Conservation (phyloP, 2,797 vertebrate genomes). For the Epinephelus coioides region DNA sequence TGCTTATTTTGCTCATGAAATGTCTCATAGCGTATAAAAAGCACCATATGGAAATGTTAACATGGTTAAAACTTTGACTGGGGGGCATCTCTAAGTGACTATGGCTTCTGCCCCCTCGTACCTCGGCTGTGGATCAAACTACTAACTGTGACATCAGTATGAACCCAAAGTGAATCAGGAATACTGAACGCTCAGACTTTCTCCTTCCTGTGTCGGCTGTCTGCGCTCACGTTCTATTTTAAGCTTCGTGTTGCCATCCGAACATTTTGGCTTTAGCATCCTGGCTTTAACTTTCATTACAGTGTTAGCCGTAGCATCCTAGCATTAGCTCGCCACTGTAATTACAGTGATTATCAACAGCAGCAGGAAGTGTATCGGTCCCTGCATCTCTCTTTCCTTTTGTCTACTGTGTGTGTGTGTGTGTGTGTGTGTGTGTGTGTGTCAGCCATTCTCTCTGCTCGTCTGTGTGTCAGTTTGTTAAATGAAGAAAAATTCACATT, state of each 20-base stretch:
- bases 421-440: neutral
- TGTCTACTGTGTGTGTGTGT: neutral
- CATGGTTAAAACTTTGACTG: too few relatives aligned
- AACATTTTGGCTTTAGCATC: constrained; percentile 28
- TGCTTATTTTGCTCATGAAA: too few relatives aligned
- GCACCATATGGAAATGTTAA: too few relatives aligned
- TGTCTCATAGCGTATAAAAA: too few relatives aligned
- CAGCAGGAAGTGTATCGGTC: neutral
- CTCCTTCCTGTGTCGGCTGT: constrained; percentile 18
- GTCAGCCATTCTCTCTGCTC: constrained; percentile 25
- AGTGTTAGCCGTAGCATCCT: constrained; percentile 56
- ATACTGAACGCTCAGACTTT: neutral
- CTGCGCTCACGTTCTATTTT: constrained; percentile 15
- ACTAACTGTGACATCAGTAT: neutral
- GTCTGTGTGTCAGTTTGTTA: neutral
- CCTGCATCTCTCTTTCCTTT: neutral
- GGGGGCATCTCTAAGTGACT: too few relatives aligned
- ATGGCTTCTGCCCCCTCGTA: too few relatives aligned
- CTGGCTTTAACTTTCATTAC: constrained; percentile 10
- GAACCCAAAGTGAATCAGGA: neutral
- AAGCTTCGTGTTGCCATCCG: constrained; percentile 2
- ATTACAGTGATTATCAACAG: constrained; percentile 65
- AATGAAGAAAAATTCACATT: neutral
- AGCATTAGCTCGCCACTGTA: constrained; percentile 57
- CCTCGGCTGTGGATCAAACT: neutral